Evolutionary conservation across 2,888 invertebrate species (phyloP).

Genomic region (Scaptomyza flava): DNA sequence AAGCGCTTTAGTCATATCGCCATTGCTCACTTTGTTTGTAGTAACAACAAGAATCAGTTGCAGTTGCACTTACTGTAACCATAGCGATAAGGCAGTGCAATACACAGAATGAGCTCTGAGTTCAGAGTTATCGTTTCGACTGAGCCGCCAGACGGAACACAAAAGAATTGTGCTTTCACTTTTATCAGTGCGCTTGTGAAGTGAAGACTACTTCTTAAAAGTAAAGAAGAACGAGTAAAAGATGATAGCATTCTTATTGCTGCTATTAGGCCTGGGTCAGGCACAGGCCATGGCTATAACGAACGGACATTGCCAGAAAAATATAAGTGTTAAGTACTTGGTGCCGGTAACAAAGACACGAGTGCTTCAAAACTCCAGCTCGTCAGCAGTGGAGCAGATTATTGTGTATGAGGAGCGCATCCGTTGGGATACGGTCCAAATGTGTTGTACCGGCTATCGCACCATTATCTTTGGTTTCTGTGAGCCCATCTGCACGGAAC

Average conservation of each 20-base stretch:
- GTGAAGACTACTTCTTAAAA: slow-evolving; percentile 7
- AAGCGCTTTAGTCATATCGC: slow-evolving; percentile 2
- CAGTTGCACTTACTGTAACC: slow-evolving; percentile 4
- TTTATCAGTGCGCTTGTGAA: slow-evolving; percentile 54
- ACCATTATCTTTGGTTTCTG: slow-evolving; percentile 81
- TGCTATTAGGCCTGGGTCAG: slow-evolving; percentile 16
- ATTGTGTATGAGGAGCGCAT: slow-evolving; percentile 77
- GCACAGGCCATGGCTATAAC: slow-evolving; percentile 67
- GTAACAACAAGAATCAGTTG: neutral
- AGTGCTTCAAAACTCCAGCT: slow-evolving; percentile 20
- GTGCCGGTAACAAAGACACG: slow-evolving; percentile 70
- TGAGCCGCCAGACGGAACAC: slow-evolving; percentile 26
- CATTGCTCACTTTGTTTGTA: slow-evolving; percentile 3
- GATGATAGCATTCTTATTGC: slow-evolving; percentile 35
- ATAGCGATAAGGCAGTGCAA: slow-evolving; percentile 54
- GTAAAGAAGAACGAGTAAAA: neutral
- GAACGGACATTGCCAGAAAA: slow-evolving; percentile 77
- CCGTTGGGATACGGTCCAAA: slow-evolving; percentile 73
- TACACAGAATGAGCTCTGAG: slow-evolving; percentile 12
- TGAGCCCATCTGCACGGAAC: slow-evolving; percentile 81
- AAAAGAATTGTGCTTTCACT: slow-evolving; percentile 53
- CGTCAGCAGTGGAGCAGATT: slow-evolving; percentile 46
- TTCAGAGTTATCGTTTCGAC: slow-evolving; percentile 44
- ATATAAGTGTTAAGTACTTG: slow-evolving; percentile 80
- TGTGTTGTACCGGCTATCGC: slow-evolving; percentile 79